A percentile compares a stretch with the other conserved stretches of the same genome.
phyloP scores from a whole-genome alignment of 1,140 invertebrate genomes.

The Formica selysi region DNA sequence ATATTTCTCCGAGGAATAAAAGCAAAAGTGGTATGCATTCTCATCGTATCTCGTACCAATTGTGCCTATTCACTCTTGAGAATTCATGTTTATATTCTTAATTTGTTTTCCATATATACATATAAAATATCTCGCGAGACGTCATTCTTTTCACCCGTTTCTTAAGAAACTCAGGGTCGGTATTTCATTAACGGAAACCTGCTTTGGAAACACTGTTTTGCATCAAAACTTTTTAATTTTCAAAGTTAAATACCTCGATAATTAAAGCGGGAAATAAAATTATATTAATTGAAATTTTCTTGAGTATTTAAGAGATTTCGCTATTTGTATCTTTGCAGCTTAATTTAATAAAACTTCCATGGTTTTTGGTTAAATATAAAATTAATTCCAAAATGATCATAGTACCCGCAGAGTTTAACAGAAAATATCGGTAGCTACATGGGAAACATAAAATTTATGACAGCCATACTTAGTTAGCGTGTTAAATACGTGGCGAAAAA shows the following conservation, averaged over 20 bases:
- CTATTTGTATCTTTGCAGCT: background rate
- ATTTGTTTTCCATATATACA: background rate
- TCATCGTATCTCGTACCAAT: background rate
- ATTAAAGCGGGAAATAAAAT: constrained; percentile 13
- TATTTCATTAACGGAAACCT: constrained; percentile 11
- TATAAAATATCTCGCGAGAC: background rate
- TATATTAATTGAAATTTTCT: background rate
- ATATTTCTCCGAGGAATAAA: background rate
- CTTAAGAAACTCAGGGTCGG: background rate
- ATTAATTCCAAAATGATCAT: constrained; percentile 17
- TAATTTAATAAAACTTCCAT: background rate
- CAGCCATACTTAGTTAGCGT: constrained; percentile 13
- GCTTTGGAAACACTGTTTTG: background rate
- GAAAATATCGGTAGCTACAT: background rate
- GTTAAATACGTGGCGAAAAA: constrained; percentile 30
- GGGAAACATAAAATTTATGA: background rate
- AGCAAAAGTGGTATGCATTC: background rate
- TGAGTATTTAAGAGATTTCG: background rate
- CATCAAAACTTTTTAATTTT: constrained; percentile 10
- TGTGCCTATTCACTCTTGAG: background rate
- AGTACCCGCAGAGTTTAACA: background rate
- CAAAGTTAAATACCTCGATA: constrained; percentile 5
- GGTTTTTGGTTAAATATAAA: background rate
- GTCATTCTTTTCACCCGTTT: background rate
- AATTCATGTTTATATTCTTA: background rate